Conservation (phyloP, 2,888 invertebrate genomes). For the Eugnorisma glareosa region DNA sequence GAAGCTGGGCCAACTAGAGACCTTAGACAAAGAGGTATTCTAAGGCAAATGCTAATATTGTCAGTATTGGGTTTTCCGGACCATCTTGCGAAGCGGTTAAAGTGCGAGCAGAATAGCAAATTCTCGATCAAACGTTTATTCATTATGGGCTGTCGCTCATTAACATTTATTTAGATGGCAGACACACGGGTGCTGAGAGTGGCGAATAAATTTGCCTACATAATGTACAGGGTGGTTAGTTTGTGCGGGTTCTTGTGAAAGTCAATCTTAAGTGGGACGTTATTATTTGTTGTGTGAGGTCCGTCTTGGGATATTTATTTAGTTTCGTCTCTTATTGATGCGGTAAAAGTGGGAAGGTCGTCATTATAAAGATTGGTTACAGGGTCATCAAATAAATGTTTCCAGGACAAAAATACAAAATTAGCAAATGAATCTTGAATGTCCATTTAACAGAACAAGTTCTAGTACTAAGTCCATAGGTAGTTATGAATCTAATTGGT, state of each 20-base stretch:
- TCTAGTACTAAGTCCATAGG: neutral
- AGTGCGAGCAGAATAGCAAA: constrained; percentile 73
- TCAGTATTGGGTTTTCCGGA: constrained; percentile 13
- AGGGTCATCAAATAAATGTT: neutral
- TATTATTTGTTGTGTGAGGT: constrained; percentile 16
- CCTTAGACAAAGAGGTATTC: neutral
- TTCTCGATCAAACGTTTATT: constrained; percentile 76
- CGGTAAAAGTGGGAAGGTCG: neutral
- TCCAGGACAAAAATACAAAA: neutral
- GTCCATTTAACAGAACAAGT: neutral
- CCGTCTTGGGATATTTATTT: neutral
- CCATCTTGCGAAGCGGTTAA: constrained; percentile 13
- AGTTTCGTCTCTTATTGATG: neutral
- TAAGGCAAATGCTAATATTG: neutral
- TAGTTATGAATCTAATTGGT: neutral
- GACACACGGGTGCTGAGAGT: constrained; percentile 65
- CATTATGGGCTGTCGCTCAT: constrained; percentile 72
- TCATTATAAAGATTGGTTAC: neutral
- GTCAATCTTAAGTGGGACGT: constrained; percentile 12
- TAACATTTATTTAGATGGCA: constrained; percentile 74
- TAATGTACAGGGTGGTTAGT: constrained; percentile 31
- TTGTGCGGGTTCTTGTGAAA: constrained; percentile 3
- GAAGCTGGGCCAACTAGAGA: neutral
- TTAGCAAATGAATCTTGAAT: neutral
- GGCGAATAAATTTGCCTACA: constrained; percentile 56